A percentile compares a stretch with the other conserved stretches of the same genome.
Evolutionary conservation across 2,797 vertebrate genomes (phyloP).

Genomic region (Chrosomus eos): DNA sequence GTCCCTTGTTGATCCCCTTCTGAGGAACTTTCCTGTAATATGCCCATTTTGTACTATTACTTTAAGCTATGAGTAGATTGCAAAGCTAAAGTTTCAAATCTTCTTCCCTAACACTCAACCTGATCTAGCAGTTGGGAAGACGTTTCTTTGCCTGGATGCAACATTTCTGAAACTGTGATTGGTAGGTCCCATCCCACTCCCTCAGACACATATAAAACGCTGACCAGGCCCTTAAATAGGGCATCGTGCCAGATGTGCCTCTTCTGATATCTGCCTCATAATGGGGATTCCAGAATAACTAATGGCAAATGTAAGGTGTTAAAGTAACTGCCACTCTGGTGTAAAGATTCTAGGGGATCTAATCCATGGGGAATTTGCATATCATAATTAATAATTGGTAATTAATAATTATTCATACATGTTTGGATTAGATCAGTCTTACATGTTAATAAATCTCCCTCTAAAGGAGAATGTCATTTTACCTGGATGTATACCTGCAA

Average conservation of each 20-base stretch:
- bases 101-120: not conserved
- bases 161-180: not conserved
- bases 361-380: too few relatives aligned
- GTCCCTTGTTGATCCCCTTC: not conserved
- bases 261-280: constrained; percentile 7
- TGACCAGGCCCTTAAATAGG: not conserved
- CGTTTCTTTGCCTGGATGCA: not conserved
- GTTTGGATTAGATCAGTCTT: too few relatives aligned
- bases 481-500: too few relatives aligned
- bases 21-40: not conserved
- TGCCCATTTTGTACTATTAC: not conserved
- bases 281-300: not conserved
- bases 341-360: too few relatives aligned
- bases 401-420: too few relatives aligned
- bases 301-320: not conserved
- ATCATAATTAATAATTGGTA: too few relatives aligned
- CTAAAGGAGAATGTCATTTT: too few relatives aligned
- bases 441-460: too few relatives aligned
- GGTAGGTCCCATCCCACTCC: not conserved
- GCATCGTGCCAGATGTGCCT: not conserved
- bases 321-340: not conserved
- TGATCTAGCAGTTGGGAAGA: not conserved
- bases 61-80: not conserved
- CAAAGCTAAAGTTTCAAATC: not conserved
- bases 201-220: not conserved